Evolutionary conservation across 2,888 invertebrate species (phyloP), one percentile per base, ranked within the genome.

Genomic region (Hemithea aestivaria): DNA sequence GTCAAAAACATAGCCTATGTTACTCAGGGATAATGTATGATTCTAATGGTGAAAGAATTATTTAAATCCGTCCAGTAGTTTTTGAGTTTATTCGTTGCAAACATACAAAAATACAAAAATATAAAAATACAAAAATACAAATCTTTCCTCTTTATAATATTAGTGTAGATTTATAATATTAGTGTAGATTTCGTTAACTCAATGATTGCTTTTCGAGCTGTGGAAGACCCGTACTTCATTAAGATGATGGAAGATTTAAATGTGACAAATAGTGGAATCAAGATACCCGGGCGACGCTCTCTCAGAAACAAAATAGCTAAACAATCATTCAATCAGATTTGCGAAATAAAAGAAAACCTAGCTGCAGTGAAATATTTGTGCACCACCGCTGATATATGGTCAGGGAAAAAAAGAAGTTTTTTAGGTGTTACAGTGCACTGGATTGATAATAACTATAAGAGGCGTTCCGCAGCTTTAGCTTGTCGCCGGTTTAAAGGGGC

Each of bases 341-440:
- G 39, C 6, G 35, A 28, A 20, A 27, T 46, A 21, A 29, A 40
- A 27, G 27, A 25, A 4, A 27, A 35, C 11, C 16, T 40, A 21
- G 20, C 5, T n/a, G 40, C 40, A 30, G 40, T 43, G 24, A 9
- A 21, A 7, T 41, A 33, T 22, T 46, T 48, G 26, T 46, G 48
- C 33, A 49, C 48, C 34, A 31, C 42, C 35, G 21, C 29, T 23
- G 46, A 52, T 38, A 47, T 49, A 20, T 52, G 47, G 49, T 49
- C 47, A 10, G 29, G 45, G 24, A 47, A 47, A 16, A 45, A 45
- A 27, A 46, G 43, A 42, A 51, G 45, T 26, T 52, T 52, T 25
- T 26, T 51, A 4, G 46, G 44, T 7, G 40, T 51, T 7, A 49
- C 43, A 39, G 47, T 27, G 23, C 49, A 45, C 34, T 52, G 52